Evolutionary conservation across 2,113 vertebrate genomes (phyloP), one percentile per base, ranked within the genome.

Genomic region (Xiphias gladius): DNA sequence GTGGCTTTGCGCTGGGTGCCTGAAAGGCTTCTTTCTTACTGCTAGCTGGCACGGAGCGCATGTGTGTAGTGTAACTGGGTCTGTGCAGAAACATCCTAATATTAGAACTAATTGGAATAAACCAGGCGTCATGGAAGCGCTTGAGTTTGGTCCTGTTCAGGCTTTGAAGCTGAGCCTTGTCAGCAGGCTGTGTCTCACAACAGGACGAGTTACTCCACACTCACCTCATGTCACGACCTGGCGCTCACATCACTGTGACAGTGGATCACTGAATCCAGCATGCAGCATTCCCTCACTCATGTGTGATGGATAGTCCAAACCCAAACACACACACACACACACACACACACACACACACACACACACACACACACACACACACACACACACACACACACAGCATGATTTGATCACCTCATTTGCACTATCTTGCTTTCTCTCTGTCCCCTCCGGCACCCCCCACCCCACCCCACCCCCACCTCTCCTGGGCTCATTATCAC

Each of bases 401-500:
- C 83, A 84, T 88, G 90, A 91, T 89, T 94, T 92, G 94, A 94
- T 94, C 97, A 90, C 91, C 93, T 94, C 93, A 92, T 92, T 94
- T 92, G 88, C 92, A 92, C 90, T 84, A 77, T 73, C 79, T 73
- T 79, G 35, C 77, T 69, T 66, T 71, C 30, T 58, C 30, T 65
- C 83, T 69, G 69, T 57, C 37, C 73, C 76, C 79, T 82, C 20
- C 55, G 39, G 39, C 68, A 37, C 54, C 62, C 71, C 95, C n/a
- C n/a, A n/a, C n/a, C n/a, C n/a, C n/a, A n/a, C n/a, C n/a, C n/a
- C n/a, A n/a, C n/a, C 94, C 95, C 95, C 80, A 95, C 94, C 76
- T 94, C 93, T 84, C 88, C 83, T 64, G 72, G 95, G 96, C 96
- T 98, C 97, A 97, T 99, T 98, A 98, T 96, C 93, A 94, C 95